Conservation (phyloP, 2,888 invertebrate genomes). For the Watsonalla cultraria region DNA sequence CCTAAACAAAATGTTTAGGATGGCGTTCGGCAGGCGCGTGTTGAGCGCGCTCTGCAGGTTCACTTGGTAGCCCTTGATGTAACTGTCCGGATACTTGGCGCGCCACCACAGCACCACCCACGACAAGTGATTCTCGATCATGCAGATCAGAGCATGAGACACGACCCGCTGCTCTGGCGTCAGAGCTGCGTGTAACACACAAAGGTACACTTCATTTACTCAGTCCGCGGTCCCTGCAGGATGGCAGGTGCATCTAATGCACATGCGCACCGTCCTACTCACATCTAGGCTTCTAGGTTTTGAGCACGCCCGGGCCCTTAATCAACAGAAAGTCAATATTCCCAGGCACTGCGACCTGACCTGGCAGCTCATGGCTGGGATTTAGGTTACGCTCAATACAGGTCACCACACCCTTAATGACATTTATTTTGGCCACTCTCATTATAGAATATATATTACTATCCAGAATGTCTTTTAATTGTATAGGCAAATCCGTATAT, state of each 20-base stretch:
- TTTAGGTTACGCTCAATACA: neutral
- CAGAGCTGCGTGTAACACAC: constrained; percentile 71
- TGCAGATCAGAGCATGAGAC: constrained; percentile 94
- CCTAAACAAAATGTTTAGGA: constrained; percentile 94
- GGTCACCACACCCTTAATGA: neutral
- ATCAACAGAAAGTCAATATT: neutral
- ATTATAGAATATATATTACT: constrained; percentile 5
- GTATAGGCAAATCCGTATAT: no score
- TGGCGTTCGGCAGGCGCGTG: constrained; percentile 90
- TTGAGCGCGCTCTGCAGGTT: constrained; percentile 93
- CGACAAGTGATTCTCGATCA: constrained; percentile 95
- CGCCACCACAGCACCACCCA: constrained; percentile 97
- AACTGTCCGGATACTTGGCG: constrained; percentile 92
- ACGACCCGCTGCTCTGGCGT: constrained; percentile 92
- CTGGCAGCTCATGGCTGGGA: neutral
- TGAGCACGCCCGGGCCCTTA: constrained; percentile 20
- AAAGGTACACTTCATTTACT: constrained; percentile 19
- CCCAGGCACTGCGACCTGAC: neutral
- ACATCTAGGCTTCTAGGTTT: constrained; percentile 29
- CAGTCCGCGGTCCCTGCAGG: constrained; percentile 7
- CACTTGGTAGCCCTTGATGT: constrained; percentile 94
- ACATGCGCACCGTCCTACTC: constrained; percentile 50
- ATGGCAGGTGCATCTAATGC: constrained; percentile 22
- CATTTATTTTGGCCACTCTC: neutral
- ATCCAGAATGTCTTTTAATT: neutral